These are phyloP conservation scores for Glandiceps talaboti DNA, from an alignment of 53 echinoderm and acorn worm species.

Conservation along the genomic window DNA sequence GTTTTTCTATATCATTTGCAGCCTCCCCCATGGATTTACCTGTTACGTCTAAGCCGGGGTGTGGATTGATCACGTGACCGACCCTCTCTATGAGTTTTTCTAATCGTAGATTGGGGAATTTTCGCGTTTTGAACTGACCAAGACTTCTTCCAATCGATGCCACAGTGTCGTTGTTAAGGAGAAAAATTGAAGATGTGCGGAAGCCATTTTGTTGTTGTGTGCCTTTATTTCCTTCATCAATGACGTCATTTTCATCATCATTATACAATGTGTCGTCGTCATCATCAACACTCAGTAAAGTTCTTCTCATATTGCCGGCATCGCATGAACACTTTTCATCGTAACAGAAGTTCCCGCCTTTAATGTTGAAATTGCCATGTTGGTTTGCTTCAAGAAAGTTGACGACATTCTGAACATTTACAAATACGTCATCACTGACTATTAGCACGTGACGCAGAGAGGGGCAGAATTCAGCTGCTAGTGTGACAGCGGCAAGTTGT, in stretches of 20 bases:
- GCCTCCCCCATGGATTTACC: neutral
- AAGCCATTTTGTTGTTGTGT: neutral
- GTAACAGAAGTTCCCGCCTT: neutral
- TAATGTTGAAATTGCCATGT: neutral
- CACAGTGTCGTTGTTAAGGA: neutral
- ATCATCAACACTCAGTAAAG: neutral
- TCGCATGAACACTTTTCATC: neutral
- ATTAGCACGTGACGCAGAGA: neutral
- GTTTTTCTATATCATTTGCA: neutral
- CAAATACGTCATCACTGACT: neutral
- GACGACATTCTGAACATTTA: neutral
- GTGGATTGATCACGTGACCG: neutral
- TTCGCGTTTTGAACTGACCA: neutral
- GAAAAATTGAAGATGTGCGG: neutral
- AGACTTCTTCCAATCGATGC: neutral
- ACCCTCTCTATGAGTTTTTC: neutral
- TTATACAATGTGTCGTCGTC: neutral
- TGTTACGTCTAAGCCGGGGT: neutral
- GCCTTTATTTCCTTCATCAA: neutral
- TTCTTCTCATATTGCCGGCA: neutral
- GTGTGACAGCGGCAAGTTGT: neutral
- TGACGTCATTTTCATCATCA: neutral
- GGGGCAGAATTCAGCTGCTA: neutral
- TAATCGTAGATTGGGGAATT: neutral
- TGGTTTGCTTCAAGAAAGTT: neutral